phyloP scores from a whole-genome alignment of 2,113 vertebrate species.

The Scomber colias region DNA sequence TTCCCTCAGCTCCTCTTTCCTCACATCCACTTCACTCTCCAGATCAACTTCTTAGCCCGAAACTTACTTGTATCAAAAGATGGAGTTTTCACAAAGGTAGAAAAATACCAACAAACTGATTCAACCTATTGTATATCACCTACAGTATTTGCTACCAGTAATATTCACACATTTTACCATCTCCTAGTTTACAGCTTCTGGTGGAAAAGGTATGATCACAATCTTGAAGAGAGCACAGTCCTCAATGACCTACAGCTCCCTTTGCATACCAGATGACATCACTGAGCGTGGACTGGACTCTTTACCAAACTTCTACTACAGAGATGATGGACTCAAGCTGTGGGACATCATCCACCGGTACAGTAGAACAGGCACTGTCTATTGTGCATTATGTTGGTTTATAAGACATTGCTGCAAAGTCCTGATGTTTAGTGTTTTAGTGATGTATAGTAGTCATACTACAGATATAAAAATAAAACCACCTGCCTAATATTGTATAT shows the following conservation, averaged over 20 bases:
- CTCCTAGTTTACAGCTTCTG: constrained; percentile 64
- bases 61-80: constrained; percentile 50
- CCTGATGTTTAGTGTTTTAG: too few relatives aligned
- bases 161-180: not conserved
- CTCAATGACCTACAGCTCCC: constrained; percentile 80
- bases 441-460: too few relatives aligned
- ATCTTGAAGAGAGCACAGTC: constrained; percentile 61
- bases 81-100: constrained; percentile 65
- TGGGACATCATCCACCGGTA: constrained; percentile 86
- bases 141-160: not conserved
- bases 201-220: constrained; percentile 38
- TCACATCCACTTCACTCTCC: constrained; percentile 77
- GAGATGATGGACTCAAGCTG: constrained; percentile 85
- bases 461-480: too few relatives aligned
- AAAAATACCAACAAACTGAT: not conserved
- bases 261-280: constrained; percentile 86
- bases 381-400: too few relatives aligned
- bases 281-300: constrained; percentile 69
- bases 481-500: too few relatives aligned
- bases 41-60: constrained; percentile 75
- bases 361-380: too few relatives aligned
- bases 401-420: too few relatives aligned
- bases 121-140: not conserved
- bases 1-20: constrained; percentile 69
- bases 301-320: constrained; percentile 85